These are phyloP conservation scores for Drosophila neotestacea DNA, from an alignment of 2,888 invertebrate genomes.

Conservation along the genomic window DNA sequence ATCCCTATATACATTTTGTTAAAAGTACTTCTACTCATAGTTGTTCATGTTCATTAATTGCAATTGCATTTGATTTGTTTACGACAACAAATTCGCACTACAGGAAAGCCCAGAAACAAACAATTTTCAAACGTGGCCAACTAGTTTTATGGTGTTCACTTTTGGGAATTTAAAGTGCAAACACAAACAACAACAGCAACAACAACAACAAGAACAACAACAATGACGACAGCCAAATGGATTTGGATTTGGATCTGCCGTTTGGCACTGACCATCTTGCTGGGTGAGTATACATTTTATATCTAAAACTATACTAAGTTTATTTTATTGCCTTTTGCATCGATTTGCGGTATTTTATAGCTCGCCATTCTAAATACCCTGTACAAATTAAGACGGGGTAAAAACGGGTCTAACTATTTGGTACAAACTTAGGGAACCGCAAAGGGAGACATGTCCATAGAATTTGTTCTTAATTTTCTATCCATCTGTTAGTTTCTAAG, in stretches of 20 bases:
- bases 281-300: slow-evolving; percentile 68
- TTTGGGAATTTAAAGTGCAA: slow-evolving; percentile 72
- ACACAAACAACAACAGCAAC: slow-evolving; percentile 69
- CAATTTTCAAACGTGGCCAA: slow-evolving; percentile 29
- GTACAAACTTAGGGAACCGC: too few relatives aligned
- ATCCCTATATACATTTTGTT: slow-evolving; percentile 1
- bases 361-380: slow-evolving; percentile 16
- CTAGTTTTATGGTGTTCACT: slow-evolving; percentile 48
- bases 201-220: slow-evolving; percentile 69
- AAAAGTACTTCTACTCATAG: not conserved
- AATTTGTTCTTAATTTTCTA: too few relatives aligned
- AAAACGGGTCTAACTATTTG: not conserved
- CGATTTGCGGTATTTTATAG: slow-evolving; percentile 65
- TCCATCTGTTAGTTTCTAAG: not conserved
- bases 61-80: slow-evolving; percentile 73
- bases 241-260: slow-evolving; percentile 48
- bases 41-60: slow-evolving; percentile 62
- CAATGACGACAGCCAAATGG: slow-evolving; percentile 83
- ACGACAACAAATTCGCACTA: slow-evolving; percentile 33
- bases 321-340: slow-evolving; percentile 66
- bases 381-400: not conserved
- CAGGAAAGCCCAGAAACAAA: slow-evolving; percentile 39
- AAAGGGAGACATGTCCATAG: too few relatives aligned
- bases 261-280: slow-evolving; percentile 68
- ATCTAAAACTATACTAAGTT: slow-evolving; percentile 25